Base-by-base conservation (phyloP, 2,888 invertebrate species). In the Tridacna crocea region DNA sequence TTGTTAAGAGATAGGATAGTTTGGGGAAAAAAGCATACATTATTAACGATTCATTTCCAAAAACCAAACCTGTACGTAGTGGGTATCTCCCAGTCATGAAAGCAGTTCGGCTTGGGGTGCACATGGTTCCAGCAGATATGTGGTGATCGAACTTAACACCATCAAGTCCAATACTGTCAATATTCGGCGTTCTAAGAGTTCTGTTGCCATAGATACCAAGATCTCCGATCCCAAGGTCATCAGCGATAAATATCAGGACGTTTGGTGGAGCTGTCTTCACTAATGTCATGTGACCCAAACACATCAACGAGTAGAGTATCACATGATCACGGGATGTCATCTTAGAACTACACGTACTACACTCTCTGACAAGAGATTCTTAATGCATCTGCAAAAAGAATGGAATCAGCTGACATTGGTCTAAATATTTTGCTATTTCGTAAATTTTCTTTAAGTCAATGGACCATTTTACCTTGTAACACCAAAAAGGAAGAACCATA, bases 41-140 rank as follows among this genome's bases (percentile, higher is more conserved):
- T 36, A 36, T 36, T 36, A 36, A 36, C 36, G 36, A 36, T 36
- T 36, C 8, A 2, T 36, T 36, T 2, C 8, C 36, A 36, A 36
- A 36, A 36, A 36, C 36, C 74, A 48, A 72, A 88, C 90, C 90
- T 74, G 82, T 82, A 47, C 91, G 76, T 22, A 82, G 79, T 0
- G 90, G 85, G 47, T 88, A 89, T 0, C 90, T 70, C 22, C 95
- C 95, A 1, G 95, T 95, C 72, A 95, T 91, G 78, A 95, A 92
- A 4, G 95, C 95, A 19, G 95, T 94, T 76, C 95, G 89, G 79
- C 95, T 95, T 6, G 95, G 95, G 19, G 95, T 94, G 85, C 95
- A 95, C 87, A 95, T 92, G 51, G 93, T 91, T 55, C 95, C 95
- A 6, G 95, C 95, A 0, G 95, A 92, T 80, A 95, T 91, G 66